Conservation (phyloP, 2,888 invertebrate species). For the Plagodis dolabraria region DNA sequence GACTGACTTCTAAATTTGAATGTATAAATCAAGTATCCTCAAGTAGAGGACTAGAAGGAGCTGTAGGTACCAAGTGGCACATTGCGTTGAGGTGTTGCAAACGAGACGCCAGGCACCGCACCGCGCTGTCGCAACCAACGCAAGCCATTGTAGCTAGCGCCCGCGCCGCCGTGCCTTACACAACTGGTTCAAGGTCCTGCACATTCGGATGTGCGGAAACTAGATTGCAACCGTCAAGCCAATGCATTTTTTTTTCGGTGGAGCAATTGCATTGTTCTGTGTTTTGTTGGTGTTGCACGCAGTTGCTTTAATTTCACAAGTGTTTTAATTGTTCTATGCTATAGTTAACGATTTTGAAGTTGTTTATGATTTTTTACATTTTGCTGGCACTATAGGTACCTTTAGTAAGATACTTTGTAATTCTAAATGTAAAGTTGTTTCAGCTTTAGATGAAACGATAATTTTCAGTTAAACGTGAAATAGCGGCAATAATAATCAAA, state of each 20-base stretch:
- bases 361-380: too few relatives aligned
- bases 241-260: constrained; percentile 30
- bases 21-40: neutral
- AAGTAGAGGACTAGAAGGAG: neutral
- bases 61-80: constrained; percentile 36
- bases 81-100: constrained; percentile 61
- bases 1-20: neutral
- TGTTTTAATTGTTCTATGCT: constrained; percentile 7
- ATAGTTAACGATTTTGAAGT: too few relatives aligned
- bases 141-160: constrained; percentile 69
- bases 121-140: constrained; percentile 71
- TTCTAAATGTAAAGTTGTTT: too few relatives aligned
- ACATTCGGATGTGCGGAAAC: constrained; percentile 82
- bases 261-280: constrained; percentile 38
- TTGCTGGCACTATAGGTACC: too few relatives aligned
- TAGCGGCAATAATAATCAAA: too few relatives aligned
- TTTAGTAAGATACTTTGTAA: too few relatives aligned
- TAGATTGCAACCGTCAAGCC: constrained; percentile 47
- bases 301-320: constrained; percentile 23
- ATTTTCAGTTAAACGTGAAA: too few relatives aligned
- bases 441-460: too few relatives aligned
- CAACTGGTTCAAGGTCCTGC: constrained; percentile 84
- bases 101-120: constrained; percentile 26
- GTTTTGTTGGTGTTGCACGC: constrained; percentile 30
- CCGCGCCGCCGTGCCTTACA: constrained; percentile 56